Percentiles rank a stretch among this genome's conserved stretches.
These are phyloP conservation scores for Calcarius ornatus DNA, from an alignment of 2,113 vertebrate genomes.

Conservation along the genomic window DNA sequence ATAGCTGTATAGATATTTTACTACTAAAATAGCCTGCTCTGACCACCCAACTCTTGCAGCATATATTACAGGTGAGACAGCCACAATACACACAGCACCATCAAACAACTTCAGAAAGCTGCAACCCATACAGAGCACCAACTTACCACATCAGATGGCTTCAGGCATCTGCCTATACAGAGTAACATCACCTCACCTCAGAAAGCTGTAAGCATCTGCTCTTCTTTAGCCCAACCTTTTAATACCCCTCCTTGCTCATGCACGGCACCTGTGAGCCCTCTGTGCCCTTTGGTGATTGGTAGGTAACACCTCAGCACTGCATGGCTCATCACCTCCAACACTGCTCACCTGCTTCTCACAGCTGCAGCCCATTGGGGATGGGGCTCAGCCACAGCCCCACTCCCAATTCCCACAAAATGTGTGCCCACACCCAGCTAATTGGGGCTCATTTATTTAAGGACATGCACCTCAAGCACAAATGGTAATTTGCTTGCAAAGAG, in stretches of 20 bases:
- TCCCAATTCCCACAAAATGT: not conserved
- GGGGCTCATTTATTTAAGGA: not conserved
- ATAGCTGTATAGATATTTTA: not conserved
- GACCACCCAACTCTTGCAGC: not conserved
- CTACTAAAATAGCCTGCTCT: not conserved
- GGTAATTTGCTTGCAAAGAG: not conserved
- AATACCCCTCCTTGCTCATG: not conserved
- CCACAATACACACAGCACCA: not conserved
- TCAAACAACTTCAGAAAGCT: not conserved
- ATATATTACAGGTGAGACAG: not conserved
- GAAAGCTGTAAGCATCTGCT: accelerated
- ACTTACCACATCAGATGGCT: not conserved
- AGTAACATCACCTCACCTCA: accelerated
- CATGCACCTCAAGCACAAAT: not conserved
- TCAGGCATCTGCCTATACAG: not conserved
- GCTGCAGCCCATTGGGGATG: not conserved
- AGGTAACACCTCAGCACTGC: not conserved
- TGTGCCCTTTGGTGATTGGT: not conserved
- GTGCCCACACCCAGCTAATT: not conserved
- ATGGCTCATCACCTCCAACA: not conserved
- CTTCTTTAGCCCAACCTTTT: not conserved
- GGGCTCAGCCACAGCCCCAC: not conserved
- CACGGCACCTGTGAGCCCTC: not conserved
- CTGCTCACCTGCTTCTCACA: not conserved
- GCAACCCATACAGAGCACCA: not conserved